Conservation (phyloP, 2,888 invertebrate species). For the Linyphia triangularis region DNA sequence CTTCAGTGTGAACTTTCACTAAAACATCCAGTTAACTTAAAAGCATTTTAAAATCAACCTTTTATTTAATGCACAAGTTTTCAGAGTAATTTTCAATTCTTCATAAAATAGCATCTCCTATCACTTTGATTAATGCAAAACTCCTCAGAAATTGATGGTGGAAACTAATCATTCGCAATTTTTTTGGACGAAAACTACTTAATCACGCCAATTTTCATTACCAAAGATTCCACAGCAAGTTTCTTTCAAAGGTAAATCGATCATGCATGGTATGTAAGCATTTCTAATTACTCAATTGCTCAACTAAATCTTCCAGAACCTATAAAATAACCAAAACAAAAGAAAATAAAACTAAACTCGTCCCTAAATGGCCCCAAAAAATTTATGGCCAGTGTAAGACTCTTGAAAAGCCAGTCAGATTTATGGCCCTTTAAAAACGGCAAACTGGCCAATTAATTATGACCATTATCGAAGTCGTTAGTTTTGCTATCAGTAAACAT, state of each 20-base stretch:
- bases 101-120: background rate
- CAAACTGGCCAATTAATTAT: slow-evolving; percentile 74
- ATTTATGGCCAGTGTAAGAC: slow-evolving; percentile 40
- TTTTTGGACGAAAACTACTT: background rate
- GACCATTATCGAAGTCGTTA: slow-evolving; percentile 73
- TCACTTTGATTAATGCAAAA: background rate
- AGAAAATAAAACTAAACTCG: background rate
- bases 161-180: background rate
- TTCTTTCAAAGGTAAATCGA: background rate
- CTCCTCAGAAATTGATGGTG: background rate
- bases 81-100: background rate
- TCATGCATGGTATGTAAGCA: background rate
- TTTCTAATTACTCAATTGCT: background rate
- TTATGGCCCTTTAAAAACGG: slow-evolving; percentile 73
- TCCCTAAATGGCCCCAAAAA: slow-evolving; percentile 33
- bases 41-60: background rate
- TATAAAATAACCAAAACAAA: background rate
- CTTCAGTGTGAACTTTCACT: too few species aligned
- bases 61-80: background rate
- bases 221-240: background rate
- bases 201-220: background rate
- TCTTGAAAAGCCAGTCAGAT: slow-evolving; percentile 59
- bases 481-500: slow-evolving; percentile 68
- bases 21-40: background rate
- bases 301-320: background rate